Evolutionary conservation across 2,113 vertebrate genomes (phyloP).

Genomic region (Fulica atra): DNA sequence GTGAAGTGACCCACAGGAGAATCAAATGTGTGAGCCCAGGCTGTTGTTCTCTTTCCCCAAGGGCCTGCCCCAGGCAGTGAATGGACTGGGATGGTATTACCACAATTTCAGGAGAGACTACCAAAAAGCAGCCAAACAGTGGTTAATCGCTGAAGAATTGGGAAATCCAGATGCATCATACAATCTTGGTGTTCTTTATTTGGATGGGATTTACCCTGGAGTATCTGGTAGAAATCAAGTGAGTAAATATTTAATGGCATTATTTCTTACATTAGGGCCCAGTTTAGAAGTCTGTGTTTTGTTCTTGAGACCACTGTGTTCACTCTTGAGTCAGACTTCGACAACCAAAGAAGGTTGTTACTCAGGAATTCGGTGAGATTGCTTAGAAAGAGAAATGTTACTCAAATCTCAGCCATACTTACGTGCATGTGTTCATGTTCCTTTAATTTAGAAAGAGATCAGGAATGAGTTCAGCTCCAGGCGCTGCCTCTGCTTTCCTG

Average conservation of each 20-base stretch:
- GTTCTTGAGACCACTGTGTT: background rate
- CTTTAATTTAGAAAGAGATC: background rate
- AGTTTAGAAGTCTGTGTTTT: background rate
- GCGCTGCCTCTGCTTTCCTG: background rate
- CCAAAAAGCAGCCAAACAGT: slow-evolving; percentile 80
- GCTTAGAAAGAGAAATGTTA: background rate
- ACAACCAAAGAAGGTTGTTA: background rate
- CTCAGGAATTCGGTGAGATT: background rate
- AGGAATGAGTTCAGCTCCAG: background rate
- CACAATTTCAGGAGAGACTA: slow-evolving; percentile 82
- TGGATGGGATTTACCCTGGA: slow-evolving; percentile 80
- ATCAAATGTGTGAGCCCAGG: background rate
- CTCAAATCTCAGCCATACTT: background rate
- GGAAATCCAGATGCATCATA: slow-evolving; percentile 87
- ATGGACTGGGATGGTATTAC: slow-evolving; percentile 92
- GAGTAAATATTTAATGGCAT: background rate
- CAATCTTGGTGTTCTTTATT: slow-evolving; percentile 87
- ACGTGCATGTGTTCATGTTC: background rate
- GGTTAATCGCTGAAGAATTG: slow-evolving; percentile 83
- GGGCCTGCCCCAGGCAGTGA: slow-evolving; percentile 90
- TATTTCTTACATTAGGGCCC: background rate
- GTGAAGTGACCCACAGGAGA: background rate
- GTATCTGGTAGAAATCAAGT: slow-evolving; percentile 83
- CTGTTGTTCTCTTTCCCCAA: slow-evolving; percentile 54
- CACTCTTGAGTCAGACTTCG: background rate